Percentiles rank a stretch among this genome's conserved stretches.
Evolutionary conservation across 2,797 vertebrate species (phyloP).

Genomic region (Scolopax bukidnonensis): DNA sequence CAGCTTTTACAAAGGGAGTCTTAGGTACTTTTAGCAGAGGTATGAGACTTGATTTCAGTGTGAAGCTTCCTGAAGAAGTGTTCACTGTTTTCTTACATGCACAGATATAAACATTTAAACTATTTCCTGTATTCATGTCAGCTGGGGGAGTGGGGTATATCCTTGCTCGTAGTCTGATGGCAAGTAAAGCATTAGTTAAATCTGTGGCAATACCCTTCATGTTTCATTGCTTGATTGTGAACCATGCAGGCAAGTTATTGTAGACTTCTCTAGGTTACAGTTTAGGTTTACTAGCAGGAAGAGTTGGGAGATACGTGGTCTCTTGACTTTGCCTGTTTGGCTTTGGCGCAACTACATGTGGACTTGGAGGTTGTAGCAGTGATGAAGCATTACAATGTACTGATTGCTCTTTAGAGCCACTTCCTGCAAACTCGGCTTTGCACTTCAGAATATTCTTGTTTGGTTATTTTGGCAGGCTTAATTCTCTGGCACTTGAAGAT

Average conservation of each 20-base stretch:
- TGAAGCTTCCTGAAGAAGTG: not conserved
- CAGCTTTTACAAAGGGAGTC: not conserved
- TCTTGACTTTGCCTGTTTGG: not conserved
- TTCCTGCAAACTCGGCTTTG: not conserved
- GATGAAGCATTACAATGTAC: not conserved
- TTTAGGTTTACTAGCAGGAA: not conserved
- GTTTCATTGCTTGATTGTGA: not conserved
- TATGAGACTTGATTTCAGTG: not conserved
- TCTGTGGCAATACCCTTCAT: not conserved
- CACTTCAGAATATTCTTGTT: not conserved
- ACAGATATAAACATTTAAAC: not conserved
- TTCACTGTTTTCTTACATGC: not conserved
- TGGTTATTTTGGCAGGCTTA: not conserved
- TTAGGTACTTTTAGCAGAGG: not conserved
- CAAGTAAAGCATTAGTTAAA: not conserved
- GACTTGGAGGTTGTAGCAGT: not conserved
- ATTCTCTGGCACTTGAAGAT: not conserved
- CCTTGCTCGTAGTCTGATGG: not conserved
- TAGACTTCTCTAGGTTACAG: not conserved
- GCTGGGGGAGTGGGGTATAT: fast-evolving
- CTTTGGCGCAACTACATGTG: not conserved
- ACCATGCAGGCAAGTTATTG: not conserved
- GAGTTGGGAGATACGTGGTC: not conserved
- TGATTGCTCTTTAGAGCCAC: not conserved
- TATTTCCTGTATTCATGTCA: not conserved